Evolutionary conservation across 2,888 invertebrate species (phyloP).

Genomic region (Apodemia zela): DNA sequence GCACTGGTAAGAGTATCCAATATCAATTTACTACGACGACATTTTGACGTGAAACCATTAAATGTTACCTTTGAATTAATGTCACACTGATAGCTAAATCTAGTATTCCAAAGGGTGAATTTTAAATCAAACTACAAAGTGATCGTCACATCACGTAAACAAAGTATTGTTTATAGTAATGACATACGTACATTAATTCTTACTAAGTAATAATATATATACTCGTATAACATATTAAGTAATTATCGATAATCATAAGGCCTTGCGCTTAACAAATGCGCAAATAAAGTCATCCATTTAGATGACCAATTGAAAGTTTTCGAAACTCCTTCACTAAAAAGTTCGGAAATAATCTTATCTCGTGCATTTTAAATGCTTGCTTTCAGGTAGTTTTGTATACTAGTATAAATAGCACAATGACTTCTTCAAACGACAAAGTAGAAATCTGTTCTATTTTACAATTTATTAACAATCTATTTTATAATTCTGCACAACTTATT

Average conservation of each 20-base stretch:
- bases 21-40: slow-evolving; percentile 12
- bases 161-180: no score
- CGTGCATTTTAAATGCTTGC: slow-evolving; percentile 1
- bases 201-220: no score
- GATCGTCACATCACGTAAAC: slow-evolving; percentile 6
- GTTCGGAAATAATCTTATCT: neutral
- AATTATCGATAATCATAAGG: neutral
- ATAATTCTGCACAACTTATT: no score
- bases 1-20: neutral
- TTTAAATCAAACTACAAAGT: neutral
- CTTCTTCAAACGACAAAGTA: no score
- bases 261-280: neutral
- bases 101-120: slow-evolving; percentile 10
- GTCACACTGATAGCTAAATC: slow-evolving; percentile 26
- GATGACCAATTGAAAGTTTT: neutral
- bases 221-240: neutral
- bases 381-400: no score
- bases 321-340: neutral
- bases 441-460: no score
- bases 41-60: slow-evolving; percentile 7
- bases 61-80: slow-evolving; percentile 26
- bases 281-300: neutral
- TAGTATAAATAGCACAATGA: no score
- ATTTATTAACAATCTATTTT: no score
- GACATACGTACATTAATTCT: no score